Evolutionary conservation across 2,797 vertebrate genomes (phyloP), one percentile per base, ranked within the genome.

Genomic region (Sparidentex hasta): DNA sequence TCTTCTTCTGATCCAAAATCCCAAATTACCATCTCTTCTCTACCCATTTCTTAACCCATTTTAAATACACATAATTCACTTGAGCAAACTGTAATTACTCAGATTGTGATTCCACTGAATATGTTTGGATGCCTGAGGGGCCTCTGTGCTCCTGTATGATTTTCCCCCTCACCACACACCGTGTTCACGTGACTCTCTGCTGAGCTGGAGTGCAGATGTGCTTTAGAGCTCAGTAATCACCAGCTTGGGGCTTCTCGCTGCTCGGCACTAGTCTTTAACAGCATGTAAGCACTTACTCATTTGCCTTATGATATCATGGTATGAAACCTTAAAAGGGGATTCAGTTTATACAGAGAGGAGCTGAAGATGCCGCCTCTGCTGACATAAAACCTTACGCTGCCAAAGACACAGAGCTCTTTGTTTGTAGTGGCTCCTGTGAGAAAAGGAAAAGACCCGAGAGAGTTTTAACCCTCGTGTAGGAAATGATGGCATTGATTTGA

Each of bases 221-320:
- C 89, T 94, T 93, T 82, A 88, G 86, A 92, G 90, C 87, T 88
- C 47, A 4, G 87, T 95, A 95, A 96, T 96, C 92, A 96, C 90
- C 80, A 77, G 92, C 93, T 94, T 95, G 87, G 85, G 94, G 93
- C 94, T 95, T 94, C 93, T 94, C 88, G 58, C 91, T 56, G 80
- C 91, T 94, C 90, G 46, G 87, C 91, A 92, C 91, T 76, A 80
- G 90, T 91, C 92, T 92, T 94, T 94, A 94, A 93, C 92, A 93
- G 92, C 93, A 87, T 95, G 94, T 95, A 96, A 95, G 94, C 94
- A 93, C 95, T 94, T 94, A 94, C 91, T 95, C 94, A 95, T 95
- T 95, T 93, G 89, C 88, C 93, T 94, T 87, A 91, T 95, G 95
- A 95, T 95, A 88, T 90, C 87, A 95, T 80, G 88, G 91, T 93